Evolutionary conservation across 2,113 vertebrate genomes (phyloP).

Genomic region (Odontophorus gujanensis): DNA sequence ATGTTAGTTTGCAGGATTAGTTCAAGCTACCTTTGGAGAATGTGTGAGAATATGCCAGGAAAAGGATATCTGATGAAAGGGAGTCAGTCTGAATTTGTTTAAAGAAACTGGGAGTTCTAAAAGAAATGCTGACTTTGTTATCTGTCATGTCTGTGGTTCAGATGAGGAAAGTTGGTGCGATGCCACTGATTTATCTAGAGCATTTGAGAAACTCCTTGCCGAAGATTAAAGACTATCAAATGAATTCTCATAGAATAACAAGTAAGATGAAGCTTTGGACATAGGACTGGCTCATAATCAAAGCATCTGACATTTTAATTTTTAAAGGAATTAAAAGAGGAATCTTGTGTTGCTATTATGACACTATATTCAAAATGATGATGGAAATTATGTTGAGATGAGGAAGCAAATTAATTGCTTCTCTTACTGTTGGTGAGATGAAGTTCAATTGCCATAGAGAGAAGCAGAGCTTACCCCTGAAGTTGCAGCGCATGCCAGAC

Average conservation of each 20-base stretch:
- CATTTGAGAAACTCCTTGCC: constrained; percentile 1
- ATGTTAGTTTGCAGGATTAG: not conserved
- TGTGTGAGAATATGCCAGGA: not conserved
- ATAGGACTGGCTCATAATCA: not conserved
- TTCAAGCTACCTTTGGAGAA: not conserved
- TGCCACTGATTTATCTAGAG: not conserved
- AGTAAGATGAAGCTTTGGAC: not conserved
- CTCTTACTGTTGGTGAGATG: not conserved
- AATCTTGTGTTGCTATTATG: not conserved
- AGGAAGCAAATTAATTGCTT: not conserved
- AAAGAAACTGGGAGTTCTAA: not conserved
- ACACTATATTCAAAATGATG: not conserved
- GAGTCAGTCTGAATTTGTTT: not conserved
- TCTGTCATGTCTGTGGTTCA: not conserved
- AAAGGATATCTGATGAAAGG: not conserved
- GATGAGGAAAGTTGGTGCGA: not conserved
- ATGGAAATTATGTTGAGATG: not conserved
- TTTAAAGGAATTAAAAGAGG: not conserved
- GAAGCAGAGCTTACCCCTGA: not conserved
- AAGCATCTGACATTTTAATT: not conserved
- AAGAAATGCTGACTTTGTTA: not conserved
- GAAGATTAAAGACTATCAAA: not conserved
- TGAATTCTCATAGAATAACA: not conserved
- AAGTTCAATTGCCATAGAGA: not conserved
- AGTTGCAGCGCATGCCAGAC: not conserved